Percentiles rank a stretch among this genome's conserved stretches.
Evolutionary conservation across 2,113 vertebrate species (phyloP).

Genomic region (Chloroceryle aenea): DNA sequence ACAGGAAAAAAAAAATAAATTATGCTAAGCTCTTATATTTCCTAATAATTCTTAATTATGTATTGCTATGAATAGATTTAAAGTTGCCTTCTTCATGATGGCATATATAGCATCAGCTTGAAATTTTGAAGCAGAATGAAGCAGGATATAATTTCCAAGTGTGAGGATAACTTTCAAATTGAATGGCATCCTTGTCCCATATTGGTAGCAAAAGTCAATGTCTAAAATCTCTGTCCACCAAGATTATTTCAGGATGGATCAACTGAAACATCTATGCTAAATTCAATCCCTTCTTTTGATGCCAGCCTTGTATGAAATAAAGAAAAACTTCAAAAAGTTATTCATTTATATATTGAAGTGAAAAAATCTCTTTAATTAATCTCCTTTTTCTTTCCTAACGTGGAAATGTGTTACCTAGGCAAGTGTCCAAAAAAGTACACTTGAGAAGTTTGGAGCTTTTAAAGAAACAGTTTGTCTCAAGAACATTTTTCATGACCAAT

Average conservation of each 20-base stretch:
- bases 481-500: not conserved
- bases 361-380: not conserved
- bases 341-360: not conserved
- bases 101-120: not conserved
- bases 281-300: not conserved
- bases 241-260: not conserved
- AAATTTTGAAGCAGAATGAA: not conserved
- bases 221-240: not conserved
- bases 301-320: not conserved
- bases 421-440: not conserved
- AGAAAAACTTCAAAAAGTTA: not conserved
- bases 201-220: not conserved
- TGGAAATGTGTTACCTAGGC: not conserved
- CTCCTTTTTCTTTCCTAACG: not conserved
- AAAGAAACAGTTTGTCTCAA: not conserved
- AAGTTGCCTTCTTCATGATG: not conserved
- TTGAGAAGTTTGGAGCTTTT: not conserved
- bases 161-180: not conserved
- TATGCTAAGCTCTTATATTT: not conserved
- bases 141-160: not conserved
- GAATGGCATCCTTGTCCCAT: not conserved
- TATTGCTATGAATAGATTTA: not conserved
- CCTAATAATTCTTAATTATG: not conserved
- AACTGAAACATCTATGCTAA: not conserved
- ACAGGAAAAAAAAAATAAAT: not conserved